Conservation (phyloP, 2,888 invertebrate species). For the Sympetrum striolatum region DNA sequence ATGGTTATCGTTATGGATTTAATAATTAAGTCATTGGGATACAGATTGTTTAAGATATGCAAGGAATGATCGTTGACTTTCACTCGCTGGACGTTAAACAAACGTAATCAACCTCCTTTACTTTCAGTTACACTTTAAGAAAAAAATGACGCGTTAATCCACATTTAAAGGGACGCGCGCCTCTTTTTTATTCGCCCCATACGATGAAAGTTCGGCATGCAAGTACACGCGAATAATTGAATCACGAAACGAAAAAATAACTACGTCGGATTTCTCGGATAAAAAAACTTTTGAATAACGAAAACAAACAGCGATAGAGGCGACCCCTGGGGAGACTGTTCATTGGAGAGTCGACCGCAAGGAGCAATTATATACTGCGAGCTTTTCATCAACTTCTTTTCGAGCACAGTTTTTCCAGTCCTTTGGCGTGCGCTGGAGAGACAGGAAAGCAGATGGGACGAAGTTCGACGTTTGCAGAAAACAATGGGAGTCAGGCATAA, state of each 20-base stretch:
- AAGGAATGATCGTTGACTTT: too few species aligned
- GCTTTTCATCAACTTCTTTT: not conserved
- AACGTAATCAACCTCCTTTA: too few species aligned
- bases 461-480: constrained; percentile 38
- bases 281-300: not conserved
- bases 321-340: not conserved
- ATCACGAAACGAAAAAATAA: not conserved
- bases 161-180: not conserved
- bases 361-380: not conserved
- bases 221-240: constrained; percentile 37
- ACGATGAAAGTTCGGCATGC: not conserved
- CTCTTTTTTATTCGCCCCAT: not conserved
- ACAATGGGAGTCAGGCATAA: constrained; percentile 17
- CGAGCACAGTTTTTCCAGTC: not conserved
- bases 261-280: not conserved
- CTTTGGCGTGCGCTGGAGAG: not conserved
- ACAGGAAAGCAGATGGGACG: not conserved
- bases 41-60: too few species aligned
- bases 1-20: too few species aligned
- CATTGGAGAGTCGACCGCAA: not conserved
- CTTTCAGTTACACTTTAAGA: too few species aligned
- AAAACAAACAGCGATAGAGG: not conserved
- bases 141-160: too few species aligned
- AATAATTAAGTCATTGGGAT: too few species aligned
- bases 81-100: too few species aligned